Percentiles rank a stretch among this genome's conserved stretches.
Evolutionary conservation across 2,113 vertebrate genomes (phyloP).

Genomic region (Oceanites oceanicus): DNA sequence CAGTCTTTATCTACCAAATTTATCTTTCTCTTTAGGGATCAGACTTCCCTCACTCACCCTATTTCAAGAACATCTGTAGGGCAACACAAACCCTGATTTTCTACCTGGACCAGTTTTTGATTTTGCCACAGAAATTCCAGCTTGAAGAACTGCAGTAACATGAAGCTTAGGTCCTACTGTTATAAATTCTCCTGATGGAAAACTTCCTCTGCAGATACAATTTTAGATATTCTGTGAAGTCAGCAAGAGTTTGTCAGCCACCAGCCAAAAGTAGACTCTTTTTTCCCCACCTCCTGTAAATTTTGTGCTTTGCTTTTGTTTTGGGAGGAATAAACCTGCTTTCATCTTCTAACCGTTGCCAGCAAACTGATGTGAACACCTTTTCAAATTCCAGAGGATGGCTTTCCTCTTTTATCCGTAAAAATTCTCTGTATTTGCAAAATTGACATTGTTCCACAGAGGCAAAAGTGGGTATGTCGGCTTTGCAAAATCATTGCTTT

Average conservation of each 20-base stretch:
- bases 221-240: constrained; percentile 5
- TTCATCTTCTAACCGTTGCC: constrained; percentile 6
- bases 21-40: neutral
- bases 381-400: neutral
- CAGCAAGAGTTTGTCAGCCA: neutral
- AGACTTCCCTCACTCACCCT: neutral
- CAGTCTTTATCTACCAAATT: neutral
- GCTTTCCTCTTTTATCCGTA: neutral
- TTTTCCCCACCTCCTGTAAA: neutral
- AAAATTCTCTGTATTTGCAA: neutral
- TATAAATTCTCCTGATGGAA: neutral
- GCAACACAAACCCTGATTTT: neutral
- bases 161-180: neutral
- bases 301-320: constrained; percentile 1
- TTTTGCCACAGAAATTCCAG: neutral
- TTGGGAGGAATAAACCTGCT: neutral
- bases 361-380: neutral
- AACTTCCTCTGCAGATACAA: neutral
- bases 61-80: neutral
- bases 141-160: neutral
- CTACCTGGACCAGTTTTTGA: neutral
- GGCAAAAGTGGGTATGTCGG: neutral
- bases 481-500: neutral
- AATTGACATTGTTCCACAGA: neutral
- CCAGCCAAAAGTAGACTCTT: neutral